Conservation (phyloP, 2,888 invertebrate species). For the Erynnis tages region DNA sequence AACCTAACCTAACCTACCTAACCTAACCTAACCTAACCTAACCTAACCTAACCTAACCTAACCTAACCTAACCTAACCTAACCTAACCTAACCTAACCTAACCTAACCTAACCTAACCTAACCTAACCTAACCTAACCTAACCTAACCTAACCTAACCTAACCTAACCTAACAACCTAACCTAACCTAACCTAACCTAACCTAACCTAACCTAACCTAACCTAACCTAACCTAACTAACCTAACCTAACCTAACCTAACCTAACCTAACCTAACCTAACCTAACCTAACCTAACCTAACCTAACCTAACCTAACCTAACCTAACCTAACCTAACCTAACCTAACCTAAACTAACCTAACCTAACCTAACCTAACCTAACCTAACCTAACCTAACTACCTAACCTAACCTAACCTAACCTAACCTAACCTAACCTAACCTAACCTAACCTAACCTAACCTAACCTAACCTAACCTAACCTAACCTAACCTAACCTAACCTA, state of each 20-base stretch:
- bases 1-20: no score
- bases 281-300: constrained; percentile 25
- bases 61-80: no score
- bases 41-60: no score
- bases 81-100: no score
- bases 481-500: constrained; percentile 29
- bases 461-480: constrained; percentile 30
- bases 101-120: no score
- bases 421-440: constrained; percentile 28
- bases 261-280: constrained; percentile 26
- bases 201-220: constrained; percentile 27
- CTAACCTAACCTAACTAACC: constrained; percentile 20
- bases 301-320: constrained; percentile 20
- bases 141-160: no score
- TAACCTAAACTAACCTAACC: constrained; percentile 19
- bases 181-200: no score
- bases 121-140: no score
- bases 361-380: constrained; percentile 22
- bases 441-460: constrained; percentile 27
- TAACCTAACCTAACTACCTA: background rate
- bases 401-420: constrained; percentile 29
- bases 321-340: constrained; percentile 25
- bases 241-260: constrained; percentile 29
- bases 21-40: no score
- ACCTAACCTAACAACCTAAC: no score